These are phyloP conservation scores for Pelobates fuscus DNA, from an alignment of 2,113 vertebrate genomes.

Conservation along the genomic window DNA sequence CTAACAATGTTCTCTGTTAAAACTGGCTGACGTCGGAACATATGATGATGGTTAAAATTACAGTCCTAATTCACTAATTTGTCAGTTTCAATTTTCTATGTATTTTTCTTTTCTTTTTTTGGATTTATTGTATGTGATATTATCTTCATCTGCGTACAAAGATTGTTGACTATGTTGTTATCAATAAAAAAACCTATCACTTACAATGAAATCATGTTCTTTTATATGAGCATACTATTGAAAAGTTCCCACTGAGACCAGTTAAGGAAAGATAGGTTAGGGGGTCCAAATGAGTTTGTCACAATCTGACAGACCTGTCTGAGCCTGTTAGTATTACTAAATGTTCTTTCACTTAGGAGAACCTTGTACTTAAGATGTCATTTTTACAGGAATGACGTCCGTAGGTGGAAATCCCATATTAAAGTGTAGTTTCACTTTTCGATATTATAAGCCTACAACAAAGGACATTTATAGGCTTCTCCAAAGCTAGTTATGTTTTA, in stretches of 20 bases:
- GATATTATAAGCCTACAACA: not conserved
- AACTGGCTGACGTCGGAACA: no score
- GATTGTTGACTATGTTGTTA: no score
- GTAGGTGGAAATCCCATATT: not conserved
- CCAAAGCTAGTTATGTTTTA: conserved; percentile 3
- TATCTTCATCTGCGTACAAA: no score
- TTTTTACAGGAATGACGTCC: not conserved
- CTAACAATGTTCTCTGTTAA: no score
- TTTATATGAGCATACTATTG: no score
- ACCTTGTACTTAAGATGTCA: not conserved
- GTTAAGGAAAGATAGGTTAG: not conserved
- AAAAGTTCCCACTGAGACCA: not conserved
- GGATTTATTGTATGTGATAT: no score
- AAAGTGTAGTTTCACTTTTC: not conserved
- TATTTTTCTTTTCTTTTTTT: no score
- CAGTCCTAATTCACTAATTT: no score
- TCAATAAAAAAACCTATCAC: no score
- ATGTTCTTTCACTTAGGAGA: not conserved
- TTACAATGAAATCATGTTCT: no score
- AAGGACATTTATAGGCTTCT: not conserved
- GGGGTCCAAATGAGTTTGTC: not conserved
- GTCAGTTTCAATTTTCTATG: no score
- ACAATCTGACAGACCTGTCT: not conserved
- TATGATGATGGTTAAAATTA: no score
- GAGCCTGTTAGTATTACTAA: not conserved